These are phyloP conservation scores for Dipodomys merriami DNA, from an alignment of 2,113 vertebrate genomes.

Conservation along the genomic window DNA sequence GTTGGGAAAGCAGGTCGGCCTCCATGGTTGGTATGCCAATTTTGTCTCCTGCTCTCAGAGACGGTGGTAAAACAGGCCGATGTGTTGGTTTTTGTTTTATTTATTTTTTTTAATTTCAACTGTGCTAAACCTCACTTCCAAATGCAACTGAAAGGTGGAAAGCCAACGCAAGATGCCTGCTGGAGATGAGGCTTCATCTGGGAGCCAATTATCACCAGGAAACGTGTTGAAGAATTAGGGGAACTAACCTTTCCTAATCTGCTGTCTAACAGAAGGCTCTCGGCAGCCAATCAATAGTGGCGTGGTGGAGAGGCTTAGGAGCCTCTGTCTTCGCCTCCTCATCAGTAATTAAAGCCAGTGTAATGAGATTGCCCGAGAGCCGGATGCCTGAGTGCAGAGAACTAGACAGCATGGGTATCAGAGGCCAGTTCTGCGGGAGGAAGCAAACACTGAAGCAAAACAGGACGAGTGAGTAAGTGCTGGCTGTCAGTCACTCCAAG, in stretches of 20 bases:
- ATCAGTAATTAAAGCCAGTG: slow-evolving; percentile 75
- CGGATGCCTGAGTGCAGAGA: slow-evolving; percentile 14
- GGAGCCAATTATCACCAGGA: slow-evolving; percentile 78
- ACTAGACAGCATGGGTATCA: neutral
- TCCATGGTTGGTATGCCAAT: neutral
- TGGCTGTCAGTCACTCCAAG: neutral
- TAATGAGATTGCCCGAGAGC: slow-evolving; percentile 73
- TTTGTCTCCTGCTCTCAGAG: neutral
- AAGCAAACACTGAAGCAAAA: neutral
- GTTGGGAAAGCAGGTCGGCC: neutral
- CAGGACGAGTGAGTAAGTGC: neutral
- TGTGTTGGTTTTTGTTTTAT: too few relatives aligned
- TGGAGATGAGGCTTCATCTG: slow-evolving; percentile 61
- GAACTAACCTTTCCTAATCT: slow-evolving; percentile 76
- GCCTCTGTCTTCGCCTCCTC: slow-evolving; percentile 40
- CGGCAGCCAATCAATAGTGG: slow-evolving; percentile 72
- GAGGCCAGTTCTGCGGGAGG: neutral
- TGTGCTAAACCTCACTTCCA: neutral
- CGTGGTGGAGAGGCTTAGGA: neutral
- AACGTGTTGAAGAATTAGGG: slow-evolving; percentile 72
- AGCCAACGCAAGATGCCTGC: neutral
- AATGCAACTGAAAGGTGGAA: slow-evolving; percentile 9
- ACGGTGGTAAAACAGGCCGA: neutral
- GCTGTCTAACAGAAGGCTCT: slow-evolving; percentile 69
- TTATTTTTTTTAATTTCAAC: neutral